phyloP scores from a whole-genome alignment of 1,140 invertebrate species.

The Patella vulgata region DNA sequence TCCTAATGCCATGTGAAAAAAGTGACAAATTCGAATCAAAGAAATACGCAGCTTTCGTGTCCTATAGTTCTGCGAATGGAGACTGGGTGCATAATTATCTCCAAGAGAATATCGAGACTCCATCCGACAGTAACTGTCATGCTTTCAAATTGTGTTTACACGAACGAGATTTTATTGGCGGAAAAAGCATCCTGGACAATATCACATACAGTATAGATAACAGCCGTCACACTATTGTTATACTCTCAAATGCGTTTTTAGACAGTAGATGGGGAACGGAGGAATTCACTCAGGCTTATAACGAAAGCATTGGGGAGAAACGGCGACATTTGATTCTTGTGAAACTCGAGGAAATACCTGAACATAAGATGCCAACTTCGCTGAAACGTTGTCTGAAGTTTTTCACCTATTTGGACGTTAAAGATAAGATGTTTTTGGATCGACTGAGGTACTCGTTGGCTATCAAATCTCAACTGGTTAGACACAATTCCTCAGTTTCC shows the following conservation, averaged over 20 bases:
- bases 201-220: constrained; percentile 91
- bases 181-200: constrained; percentile 78
- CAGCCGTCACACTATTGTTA: constrained; percentile 87
- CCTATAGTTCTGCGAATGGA: constrained; percentile 43
- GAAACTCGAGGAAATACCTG: constrained; percentile 40
- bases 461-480: no score
- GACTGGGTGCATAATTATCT: constrained; percentile 44
- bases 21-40: constrained; percentile 20
- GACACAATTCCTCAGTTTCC: no score
- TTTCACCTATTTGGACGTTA: constrained; percentile 79
- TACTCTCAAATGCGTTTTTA: constrained; percentile 92
- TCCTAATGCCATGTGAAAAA: no score
- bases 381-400: constrained; percentile 91
- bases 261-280: constrained; percentile 91
- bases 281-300: constrained; percentile 74
- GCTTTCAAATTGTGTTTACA: constrained; percentile 50
- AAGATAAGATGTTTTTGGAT: constrained; percentile 51
- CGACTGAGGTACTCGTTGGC: constrained; percentile 16
- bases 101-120: constrained; percentile 32
- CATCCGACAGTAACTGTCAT: not conserved
- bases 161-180: constrained; percentile 50
- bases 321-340: constrained; percentile 48
- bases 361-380: constrained; percentile 84
- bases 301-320: constrained; percentile 49
- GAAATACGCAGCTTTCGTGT: constrained; percentile 49